These are phyloP conservation scores for Oostethus manadensis DNA, from an alignment of 2,113 vertebrate genomes.

Conservation along the genomic window DNA sequence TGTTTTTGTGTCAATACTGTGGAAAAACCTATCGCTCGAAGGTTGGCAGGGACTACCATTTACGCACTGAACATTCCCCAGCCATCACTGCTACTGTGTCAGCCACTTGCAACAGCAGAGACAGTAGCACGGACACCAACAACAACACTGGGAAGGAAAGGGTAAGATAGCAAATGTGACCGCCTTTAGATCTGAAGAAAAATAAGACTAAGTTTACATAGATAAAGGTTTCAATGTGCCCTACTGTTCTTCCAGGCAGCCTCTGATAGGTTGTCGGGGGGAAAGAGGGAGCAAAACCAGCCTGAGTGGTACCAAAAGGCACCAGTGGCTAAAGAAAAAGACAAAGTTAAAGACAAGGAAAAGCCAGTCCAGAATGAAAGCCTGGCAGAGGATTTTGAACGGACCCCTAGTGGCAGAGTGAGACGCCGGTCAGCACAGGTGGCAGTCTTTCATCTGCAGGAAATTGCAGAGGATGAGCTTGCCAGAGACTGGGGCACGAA, in stretches of 20 bases:
- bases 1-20: slow-evolving; percentile 86
- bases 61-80: slow-evolving; percentile 81
- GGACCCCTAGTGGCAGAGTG: slow-evolving; percentile 91
- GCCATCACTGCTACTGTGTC: slow-evolving; percentile 21
- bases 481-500: slow-evolving; percentile 89
- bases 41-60: slow-evolving; percentile 87
- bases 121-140: slow-evolving; percentile 56
- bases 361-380: slow-evolving; percentile 56
- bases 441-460: slow-evolving; percentile 94
- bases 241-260: slow-evolving; percentile 37
- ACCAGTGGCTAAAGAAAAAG: slow-evolving; percentile 37
- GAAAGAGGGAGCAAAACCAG: slow-evolving; percentile 46
- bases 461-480: slow-evolving; percentile 92
- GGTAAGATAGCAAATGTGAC: slow-evolving; percentile 34
- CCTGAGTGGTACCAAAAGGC: slow-evolving; percentile 49
- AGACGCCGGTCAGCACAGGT: slow-evolving; percentile 91
- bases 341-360: slow-evolving; percentile 40
- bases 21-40: slow-evolving; percentile 91
- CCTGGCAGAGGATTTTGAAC: slow-evolving; percentile 80
- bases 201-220: slow-evolving; percentile 1
- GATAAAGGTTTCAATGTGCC: slow-evolving; percentile 15
- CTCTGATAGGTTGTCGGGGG: slow-evolving; percentile 5
- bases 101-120: slow-evolving; percentile 34
- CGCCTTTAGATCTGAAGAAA: background rate
- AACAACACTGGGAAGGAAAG: slow-evolving; percentile 64